Evolutionary conservation across 2,888 invertebrate species (phyloP), one percentile per base, ranked within the genome.

Genomic region (Fragum sueziense): DNA sequence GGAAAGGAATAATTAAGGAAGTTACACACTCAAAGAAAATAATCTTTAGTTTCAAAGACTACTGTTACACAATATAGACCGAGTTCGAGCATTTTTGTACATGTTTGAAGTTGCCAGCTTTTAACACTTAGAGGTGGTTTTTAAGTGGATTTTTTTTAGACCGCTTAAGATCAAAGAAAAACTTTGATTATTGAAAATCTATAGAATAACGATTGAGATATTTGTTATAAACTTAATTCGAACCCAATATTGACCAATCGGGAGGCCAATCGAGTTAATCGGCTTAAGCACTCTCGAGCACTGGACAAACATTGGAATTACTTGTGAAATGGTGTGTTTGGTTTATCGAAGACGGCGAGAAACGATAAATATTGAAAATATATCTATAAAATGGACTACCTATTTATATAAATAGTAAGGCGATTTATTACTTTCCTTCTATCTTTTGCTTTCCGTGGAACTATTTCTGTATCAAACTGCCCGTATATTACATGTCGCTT

Each of bases 251-350:
- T 65, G 65, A 65, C 41, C 65, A 65, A 65, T 65, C 41, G 65
- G 7, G 14, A n/a, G 65, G 4, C 41, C 31, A 22, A n/a, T 25
- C 7, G 7, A 51, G 62, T 51, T 74, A 79, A 79, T 79, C 79
- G 71, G 79, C 25, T 74, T 51, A 54, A 65, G n/a, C 29, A 52
- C 62, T 34, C 67, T 41, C 71, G 62, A 65, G 61, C 22, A 67
- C 31, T 65, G 67, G 74, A 71, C 59, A 79, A 79, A 79, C 67
- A 79, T 70, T 74, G 74, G 54, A 74, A 74, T 59, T 74, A 79
- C 47, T 20, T 68, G 71, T 47, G 37, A 74, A 74, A 65, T 31
- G 20, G 14, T 69, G n/a, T 27, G 14, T 47, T 25, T 41, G 37
- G n/a, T 65, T 65, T 65, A 34, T 41, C 25, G 33, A 61, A 61